Evolutionary conservation across 2,113 vertebrate genomes (phyloP), one percentile per base, ranked within the genome.

Genomic region (Syngnathus floridae): DNA sequence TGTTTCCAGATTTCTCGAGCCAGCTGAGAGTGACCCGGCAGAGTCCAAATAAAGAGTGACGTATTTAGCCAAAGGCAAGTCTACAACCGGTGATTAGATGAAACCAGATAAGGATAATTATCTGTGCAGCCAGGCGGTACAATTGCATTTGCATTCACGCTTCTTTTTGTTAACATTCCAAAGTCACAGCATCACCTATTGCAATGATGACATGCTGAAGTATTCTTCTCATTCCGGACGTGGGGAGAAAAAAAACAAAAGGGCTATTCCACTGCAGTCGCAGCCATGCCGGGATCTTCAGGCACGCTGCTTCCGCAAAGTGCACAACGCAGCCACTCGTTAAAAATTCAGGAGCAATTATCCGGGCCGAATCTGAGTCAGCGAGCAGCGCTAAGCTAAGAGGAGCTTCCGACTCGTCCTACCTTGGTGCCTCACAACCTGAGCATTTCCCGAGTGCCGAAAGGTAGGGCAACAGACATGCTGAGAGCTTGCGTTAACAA

Each of bases 281-380:
- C 60, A 66, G 76, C 60, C 62, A 4, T 62, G 75, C 68, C 19
- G 70, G 72, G 71, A 76, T 77, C 72, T 76, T 75, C 70, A 58
- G 58, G 74, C 57, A 73, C 22, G 45, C 67, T 62, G 74, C 72
- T 76, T 31, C 62, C 83, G 78, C 56, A 82, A 81, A 86, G 82
- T 61, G 67, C 69, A 71, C 59, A 65, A 78, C 69, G 76, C 81
- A 78, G 79, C 74, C 75, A 65, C 65, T 85, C 73, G 68, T 88
- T 88, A 90, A 88, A 88, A 86, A 90, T 87, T 79, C 71, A 85
- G 59, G 77, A 88, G 87, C 84, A 88, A 88, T 87, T 87, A 88
- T 75, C 69, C 77, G 26, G 61, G 64, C 75, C 55, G 69, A 71
- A 75, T 75, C 84, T 73, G 79, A 87, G 76, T 78, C 81, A 73